Base-by-base conservation (phyloP, 1,140 invertebrate genomes). In the Lycorma delicatula region DNA sequence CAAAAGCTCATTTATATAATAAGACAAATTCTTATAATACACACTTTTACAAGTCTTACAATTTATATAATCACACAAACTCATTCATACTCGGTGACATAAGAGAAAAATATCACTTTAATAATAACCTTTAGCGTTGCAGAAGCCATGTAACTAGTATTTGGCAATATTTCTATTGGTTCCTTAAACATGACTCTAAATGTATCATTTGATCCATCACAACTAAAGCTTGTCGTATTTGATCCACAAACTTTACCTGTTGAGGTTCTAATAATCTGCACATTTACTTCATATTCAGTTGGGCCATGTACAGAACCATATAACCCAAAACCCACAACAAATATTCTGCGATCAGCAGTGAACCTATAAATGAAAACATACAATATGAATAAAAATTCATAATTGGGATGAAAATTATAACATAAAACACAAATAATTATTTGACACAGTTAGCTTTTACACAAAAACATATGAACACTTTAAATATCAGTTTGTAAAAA, bases 151-250 rank as follows among this genome's bases (percentile, higher is more conserved):
- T 93, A 94, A 61, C 83, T 85, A 3, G 82, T 83, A 69, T 88
- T 87, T 6, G 87, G 84, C 50, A 81, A 66, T 48, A 93, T 87
- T 73, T 93, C 89, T 7, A 92, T 81, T 1, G 91, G 88, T 66
- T 92, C 89, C 71, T 90, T 89, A 69, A 94, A 93, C 81, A 88
- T 86, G n/a, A 91, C 85, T 36, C 87, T 76, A 72, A 91, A 93
- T 31, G 87, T 90, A 60, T 83, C 82, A 57, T 83, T 83, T 1
- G 86, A 84, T 16, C 90, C 90, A 74, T 93, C 90, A 65, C 83
- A 89, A 59, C 79, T 83, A 65, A 92, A 91, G 51, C 76, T 83
- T 7, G 85, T 87, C 44, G 85, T 81, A 73, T 91, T 89, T 3
- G 81, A 81, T 1, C 85, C 89, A 61, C 88, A 79, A 5, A 90